Evolutionary conservation across 2,113 vertebrate genomes (phyloP).

Genomic region (Chitala chitala): DNA sequence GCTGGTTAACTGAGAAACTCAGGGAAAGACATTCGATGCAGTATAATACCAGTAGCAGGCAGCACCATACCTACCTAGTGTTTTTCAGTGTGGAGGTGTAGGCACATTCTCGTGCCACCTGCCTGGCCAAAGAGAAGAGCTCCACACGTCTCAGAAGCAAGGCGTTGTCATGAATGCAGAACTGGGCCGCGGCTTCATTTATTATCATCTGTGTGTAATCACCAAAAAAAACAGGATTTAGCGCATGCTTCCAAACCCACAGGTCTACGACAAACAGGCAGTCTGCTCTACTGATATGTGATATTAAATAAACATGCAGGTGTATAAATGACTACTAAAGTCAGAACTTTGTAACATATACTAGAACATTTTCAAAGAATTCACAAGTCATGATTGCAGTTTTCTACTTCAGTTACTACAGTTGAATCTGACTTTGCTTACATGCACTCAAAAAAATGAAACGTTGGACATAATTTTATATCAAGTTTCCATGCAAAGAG

Average conservation of each 20-base stretch:
- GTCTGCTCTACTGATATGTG: too few species aligned
- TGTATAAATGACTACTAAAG: too few species aligned
- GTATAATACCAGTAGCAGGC: not conserved
- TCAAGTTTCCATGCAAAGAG: too few species aligned
- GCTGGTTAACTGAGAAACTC: not conserved
- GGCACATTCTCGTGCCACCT: constrained; percentile 89
- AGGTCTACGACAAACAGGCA: too few species aligned
- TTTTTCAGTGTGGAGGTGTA: constrained; percentile 88
- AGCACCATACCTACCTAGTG: constrained; percentile 67
- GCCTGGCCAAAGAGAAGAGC: constrained; percentile 87
- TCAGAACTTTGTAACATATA: too few species aligned
- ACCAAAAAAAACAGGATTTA: constrained; percentile 11
- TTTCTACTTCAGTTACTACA: too few species aligned
- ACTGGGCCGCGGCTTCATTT: constrained; percentile 92
- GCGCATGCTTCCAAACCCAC: not conserved
- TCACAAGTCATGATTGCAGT: too few species aligned
- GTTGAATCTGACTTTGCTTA: too few species aligned
- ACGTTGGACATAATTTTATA: too few species aligned
- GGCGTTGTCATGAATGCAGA: constrained; percentile 90
- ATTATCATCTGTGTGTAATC: constrained; percentile 78
- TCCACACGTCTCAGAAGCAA: constrained; percentile 86
- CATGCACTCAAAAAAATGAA: too few species aligned
- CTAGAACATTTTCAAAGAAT: too few species aligned
- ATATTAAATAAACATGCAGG: too few species aligned
- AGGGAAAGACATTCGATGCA: not conserved